These are phyloP conservation scores for Euura lappo DNA, from an alignment of 1,140 invertebrate genomes.

Conservation along the genomic window DNA sequence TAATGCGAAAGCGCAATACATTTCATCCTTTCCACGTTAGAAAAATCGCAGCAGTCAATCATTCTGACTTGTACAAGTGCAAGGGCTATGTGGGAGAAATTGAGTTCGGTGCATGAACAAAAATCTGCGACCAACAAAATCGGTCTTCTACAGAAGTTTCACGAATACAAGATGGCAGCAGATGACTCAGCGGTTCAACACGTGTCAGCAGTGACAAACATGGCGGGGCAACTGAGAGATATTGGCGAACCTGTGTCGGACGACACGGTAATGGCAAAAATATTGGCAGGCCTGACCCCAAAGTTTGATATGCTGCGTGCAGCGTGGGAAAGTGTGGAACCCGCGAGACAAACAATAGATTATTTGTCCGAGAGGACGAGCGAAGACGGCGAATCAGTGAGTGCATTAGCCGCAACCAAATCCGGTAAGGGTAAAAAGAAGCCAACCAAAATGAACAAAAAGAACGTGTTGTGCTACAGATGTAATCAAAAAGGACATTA, in stretches of 20 bases:
- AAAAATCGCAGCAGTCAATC: background rate
- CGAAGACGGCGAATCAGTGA: background rate
- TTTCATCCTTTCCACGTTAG: background rate
- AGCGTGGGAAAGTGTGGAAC: background rate
- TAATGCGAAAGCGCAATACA: background rate
- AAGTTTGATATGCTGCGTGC: background rate
- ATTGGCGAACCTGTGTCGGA: background rate
- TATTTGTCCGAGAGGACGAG: background rate
- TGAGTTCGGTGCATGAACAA: background rate
- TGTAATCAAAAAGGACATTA: background rate
- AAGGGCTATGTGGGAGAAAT: background rate
- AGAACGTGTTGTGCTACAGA: background rate
- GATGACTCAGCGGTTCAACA: background rate
- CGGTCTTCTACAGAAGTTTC: background rate
- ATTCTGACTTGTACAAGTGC: background rate
- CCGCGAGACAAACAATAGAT: background rate
- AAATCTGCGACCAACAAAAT: background rate
- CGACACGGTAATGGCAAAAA: background rate
- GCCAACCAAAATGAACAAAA: background rate
- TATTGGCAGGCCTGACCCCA: background rate
- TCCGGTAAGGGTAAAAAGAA: background rate
- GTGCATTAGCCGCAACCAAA: background rate
- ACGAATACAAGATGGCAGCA: background rate
- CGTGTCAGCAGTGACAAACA: background rate
- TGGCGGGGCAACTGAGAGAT: background rate